Base-by-base conservation (phyloP, 2,888 invertebrate genomes). In the Cerastis leucographa region DNA sequence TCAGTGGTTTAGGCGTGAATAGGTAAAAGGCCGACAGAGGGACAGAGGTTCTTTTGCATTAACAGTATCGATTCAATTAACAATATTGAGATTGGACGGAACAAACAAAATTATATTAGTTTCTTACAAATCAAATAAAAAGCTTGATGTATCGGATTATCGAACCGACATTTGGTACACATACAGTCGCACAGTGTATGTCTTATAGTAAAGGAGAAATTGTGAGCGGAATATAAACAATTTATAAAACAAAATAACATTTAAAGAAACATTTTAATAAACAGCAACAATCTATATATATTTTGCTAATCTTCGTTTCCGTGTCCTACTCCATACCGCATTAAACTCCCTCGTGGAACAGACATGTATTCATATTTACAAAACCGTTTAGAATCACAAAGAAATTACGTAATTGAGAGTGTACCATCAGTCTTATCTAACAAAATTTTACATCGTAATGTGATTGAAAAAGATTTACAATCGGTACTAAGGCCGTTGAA, bases 381-480 rank as follows among this genome's bases (percentile, higher is more conserved):
- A 59, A 59, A 59, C 9, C 19, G 59, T 59, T 29, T 59, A 59
- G 19, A 29, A 59, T 59, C 56, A 25, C 56, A 25, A 56, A 25
- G 14, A 56, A 17, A 25, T 56, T 2, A 17, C 56, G 17, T 25
- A 7, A 56, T 56, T 56, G 25, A 56, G 56, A 56, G 7, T 17
- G 25, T 17, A 25, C 25, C 25, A 56, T 7, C 14, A 25, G 25
- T 56, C 25, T 56, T 25, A 56, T 56, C 25, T 25, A 56, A 25
- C 56, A 14, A 25, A 56, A 25, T 25, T 14, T 25, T 19, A 29
- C 29, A 19, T 29, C 9, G 2, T 59, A 29, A 19, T 19, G 29
- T 59, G 1, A 59, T 59, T 59, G 59, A 9, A 29, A 29, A 59
- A 59, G 29, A 66, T 46, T 66, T 66, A 66, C 25, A 66, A 29